A percentile compares a stretch with the other conserved stretches of the same genome.
These are phyloP conservation scores for Glaucomys volans DNA, from an alignment of 2,113 vertebrate species.

Conservation along the genomic window DNA sequence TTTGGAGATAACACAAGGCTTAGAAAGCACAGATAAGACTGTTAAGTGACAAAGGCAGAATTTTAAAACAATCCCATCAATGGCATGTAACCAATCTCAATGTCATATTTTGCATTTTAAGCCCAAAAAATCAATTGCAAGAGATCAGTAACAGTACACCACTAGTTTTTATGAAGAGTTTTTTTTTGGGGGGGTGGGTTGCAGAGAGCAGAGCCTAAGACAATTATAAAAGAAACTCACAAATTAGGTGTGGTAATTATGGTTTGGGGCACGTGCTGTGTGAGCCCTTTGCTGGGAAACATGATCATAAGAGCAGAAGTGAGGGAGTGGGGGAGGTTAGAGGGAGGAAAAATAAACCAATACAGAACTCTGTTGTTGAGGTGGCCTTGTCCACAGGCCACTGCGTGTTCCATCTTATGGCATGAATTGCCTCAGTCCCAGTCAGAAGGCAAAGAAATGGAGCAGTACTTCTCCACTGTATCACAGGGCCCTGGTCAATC, in stretches of 20 bases:
- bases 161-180: not conserved
- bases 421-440: not conserved
- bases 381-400: not conserved
- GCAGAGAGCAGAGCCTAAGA: not conserved
- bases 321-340: not conserved
- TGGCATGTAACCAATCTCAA: not conserved
- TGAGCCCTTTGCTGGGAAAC: not conserved
- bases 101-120: not conserved
- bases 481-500: not conserved
- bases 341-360: not conserved
- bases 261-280: not conserved
- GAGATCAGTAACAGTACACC: not conserved
- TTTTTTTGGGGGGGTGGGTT: not conserved
- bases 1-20: slow-evolving; percentile 41
- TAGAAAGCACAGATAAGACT: not conserved
- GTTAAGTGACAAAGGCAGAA: slow-evolving; percentile 22
- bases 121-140: not conserved
- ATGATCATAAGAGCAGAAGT: not conserved
- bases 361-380: not conserved
- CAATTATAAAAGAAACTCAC: not conserved
- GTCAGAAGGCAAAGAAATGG: not conserved
- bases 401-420: not conserved
- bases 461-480: not conserved
- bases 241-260: too few relatives aligned
- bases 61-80: slow-evolving; percentile 6